These are phyloP conservation scores for Coranthus polyacanthus DNA, from an alignment of 2,797 vertebrate genomes.

Conservation along the genomic window DNA sequence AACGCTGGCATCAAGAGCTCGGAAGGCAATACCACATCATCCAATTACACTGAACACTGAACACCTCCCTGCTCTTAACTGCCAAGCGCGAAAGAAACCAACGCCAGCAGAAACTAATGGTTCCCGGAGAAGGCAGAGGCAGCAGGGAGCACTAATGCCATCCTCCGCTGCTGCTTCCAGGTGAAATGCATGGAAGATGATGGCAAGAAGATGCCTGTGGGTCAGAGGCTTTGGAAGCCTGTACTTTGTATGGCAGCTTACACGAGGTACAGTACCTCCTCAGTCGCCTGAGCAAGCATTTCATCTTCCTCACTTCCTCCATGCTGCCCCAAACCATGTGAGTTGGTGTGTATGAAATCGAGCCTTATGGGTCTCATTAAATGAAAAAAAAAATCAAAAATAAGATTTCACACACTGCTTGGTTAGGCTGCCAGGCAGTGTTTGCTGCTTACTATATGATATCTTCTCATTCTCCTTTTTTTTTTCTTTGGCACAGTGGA, in stretches of 20 bases:
- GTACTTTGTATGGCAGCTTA: conserved; percentile 17
- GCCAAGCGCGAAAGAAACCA: conserved; percentile 48
- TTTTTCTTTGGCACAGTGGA: not conserved
- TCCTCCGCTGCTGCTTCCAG: conserved; percentile 33
- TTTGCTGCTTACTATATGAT: conserved; percentile 24
- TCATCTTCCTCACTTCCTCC: conserved; percentile 24
- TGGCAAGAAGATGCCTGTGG: conserved; percentile 12
- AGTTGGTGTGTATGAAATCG: conserved; percentile 44
- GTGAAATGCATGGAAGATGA: conserved; percentile 22
- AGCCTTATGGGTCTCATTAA: conserved; percentile 51
- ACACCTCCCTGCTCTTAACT: conserved; percentile 38
- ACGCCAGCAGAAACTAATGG: conserved; percentile 30
- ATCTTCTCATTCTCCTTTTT: not conserved
- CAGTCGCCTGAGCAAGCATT: conserved; percentile 36
- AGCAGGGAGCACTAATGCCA: conserved; percentile 13
- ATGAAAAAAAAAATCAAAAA: conserved; percentile 33
- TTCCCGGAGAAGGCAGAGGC: conserved; percentile 21
- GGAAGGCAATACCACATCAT: conserved; percentile 48
- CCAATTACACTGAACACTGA: conserved; percentile 52
- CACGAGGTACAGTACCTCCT: conserved; percentile 7
- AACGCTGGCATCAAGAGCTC: conserved; percentile 35
- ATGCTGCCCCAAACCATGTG: conserved; percentile 30
- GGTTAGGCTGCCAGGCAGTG: conserved; percentile 15
- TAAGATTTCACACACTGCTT: conserved; percentile 22
- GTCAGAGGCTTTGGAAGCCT: conserved; percentile 22